Evolutionary conservation across 2,113 vertebrate species (phyloP).

Genomic region (Myodes glareolus): DNA sequence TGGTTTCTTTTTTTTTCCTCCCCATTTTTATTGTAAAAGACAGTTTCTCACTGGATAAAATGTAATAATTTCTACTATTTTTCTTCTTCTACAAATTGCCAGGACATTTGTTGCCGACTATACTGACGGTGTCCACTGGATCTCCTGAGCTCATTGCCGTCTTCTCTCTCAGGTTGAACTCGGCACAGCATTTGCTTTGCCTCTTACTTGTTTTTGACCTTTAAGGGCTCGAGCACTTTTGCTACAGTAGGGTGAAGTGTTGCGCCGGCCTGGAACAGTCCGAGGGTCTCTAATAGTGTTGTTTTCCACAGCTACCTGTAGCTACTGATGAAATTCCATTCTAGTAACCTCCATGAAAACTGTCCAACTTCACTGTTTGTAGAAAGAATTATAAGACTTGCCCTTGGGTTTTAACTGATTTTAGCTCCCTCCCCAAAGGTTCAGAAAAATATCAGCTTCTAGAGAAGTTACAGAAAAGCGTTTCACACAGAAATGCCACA

Average conservation of each 20-base stretch:
- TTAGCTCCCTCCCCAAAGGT: neutral
- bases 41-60: conserved; percentile 4
- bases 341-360: neutral
- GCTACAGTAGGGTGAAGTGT: neutral
- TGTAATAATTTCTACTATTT: neutral
- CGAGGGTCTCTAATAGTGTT: neutral
- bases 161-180: neutral
- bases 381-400: neutral
- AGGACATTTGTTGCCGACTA: neutral
- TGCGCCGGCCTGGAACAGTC: neutral
- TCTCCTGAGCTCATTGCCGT: neutral
- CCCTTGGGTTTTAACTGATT: neutral
- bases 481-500: neutral
- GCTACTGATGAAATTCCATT: neutral
- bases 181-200: neutral
- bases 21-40: neutral
- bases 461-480: neutral
- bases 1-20: no score
- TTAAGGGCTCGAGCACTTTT: neutral
- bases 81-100: neutral
- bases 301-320: neutral
- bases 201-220: neutral
- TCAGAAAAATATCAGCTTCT: neutral
- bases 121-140: neutral
- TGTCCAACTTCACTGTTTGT: neutral